A percentile compares a stretch with the other conserved stretches of the same genome.
These are phyloP conservation scores for Panulirus ornatus DNA, from an alignment of 1,140 invertebrate species.

Conservation along the genomic window DNA sequence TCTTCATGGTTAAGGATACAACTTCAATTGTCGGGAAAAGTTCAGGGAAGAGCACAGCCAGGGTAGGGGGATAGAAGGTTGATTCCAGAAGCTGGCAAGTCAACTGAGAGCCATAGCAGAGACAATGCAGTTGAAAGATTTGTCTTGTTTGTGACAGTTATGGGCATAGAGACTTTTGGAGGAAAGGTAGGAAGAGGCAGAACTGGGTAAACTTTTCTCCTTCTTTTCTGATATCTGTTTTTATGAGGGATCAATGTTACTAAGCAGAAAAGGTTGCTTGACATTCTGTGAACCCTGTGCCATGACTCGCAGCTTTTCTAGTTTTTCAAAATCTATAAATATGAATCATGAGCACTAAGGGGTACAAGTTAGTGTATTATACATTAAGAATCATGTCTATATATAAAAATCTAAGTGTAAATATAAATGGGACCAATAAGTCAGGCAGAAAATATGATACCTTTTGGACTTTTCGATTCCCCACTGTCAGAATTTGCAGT, in stretches of 20 bases:
- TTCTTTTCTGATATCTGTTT: conserved; percentile 35
- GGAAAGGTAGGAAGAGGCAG: conserved; percentile 43
- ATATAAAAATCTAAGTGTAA: conserved; percentile 63
- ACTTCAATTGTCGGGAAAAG: conserved; percentile 3
- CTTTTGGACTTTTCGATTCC: conserved; percentile 73
- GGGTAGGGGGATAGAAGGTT: background rate
- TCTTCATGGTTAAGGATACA: background rate
- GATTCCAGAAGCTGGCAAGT: conserved; percentile 52
- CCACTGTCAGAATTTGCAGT: conserved; percentile 73
- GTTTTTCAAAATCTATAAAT: conserved; percentile 49
- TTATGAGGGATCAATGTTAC: conserved; percentile 19
- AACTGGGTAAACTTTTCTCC: conserved; percentile 46
- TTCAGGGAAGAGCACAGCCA: background rate
- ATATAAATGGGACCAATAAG: conserved; percentile 64
- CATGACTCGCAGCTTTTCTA: conserved; percentile 60
- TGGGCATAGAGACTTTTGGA: conserved; percentile 29
- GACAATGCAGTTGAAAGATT: conserved; percentile 53
- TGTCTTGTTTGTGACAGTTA: conserved; percentile 43
- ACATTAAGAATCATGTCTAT: conserved; percentile 67
- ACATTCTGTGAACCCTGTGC: conserved; percentile 35
- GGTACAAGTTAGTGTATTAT: conserved; percentile 67
- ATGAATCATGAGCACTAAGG: conserved; percentile 72
- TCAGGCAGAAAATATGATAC: conserved; percentile 70
- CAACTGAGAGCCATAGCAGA: conserved; percentile 61
- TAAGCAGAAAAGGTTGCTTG: background rate